These are phyloP conservation scores for Furcula furcula DNA, from an alignment of 2,888 invertebrate species.

Conservation along the genomic window DNA sequence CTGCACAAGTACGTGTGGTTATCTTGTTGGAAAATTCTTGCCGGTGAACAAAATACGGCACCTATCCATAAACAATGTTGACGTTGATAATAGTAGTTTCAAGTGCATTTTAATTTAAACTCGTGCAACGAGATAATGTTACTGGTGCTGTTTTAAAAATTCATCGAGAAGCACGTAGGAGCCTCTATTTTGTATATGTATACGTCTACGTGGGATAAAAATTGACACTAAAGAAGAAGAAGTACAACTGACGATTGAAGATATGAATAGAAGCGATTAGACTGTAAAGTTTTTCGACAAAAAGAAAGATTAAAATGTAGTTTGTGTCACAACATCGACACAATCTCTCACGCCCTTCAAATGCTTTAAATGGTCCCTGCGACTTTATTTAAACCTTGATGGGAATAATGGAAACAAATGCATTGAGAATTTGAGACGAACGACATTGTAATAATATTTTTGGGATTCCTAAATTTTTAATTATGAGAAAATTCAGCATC, in stretches of 20 bases:
- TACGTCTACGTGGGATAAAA: constrained; percentile 8
- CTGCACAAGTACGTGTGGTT: constrained; percentile 12
- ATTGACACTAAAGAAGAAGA: too few species aligned
- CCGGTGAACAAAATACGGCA: background rate
- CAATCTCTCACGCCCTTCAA: constrained; percentile 20
- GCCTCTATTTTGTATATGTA: constrained; percentile 12
- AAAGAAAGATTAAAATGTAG: too few species aligned
- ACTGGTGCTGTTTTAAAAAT: constrained; percentile 3
- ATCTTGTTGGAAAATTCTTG: constrained; percentile 9
- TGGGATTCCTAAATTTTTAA: too few species aligned
- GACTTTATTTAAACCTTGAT: constrained; percentile 25
- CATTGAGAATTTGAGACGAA: constrained; percentile 2
- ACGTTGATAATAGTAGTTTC: constrained; percentile 5
- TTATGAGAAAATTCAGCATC: too few species aligned
- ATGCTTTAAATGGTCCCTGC: constrained; percentile 24
- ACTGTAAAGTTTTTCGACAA: background rate
- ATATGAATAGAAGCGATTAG: background rate
- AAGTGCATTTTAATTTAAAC: constrained; percentile 13
- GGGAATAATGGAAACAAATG: constrained; percentile 10
- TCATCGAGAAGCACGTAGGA: constrained; percentile 18
- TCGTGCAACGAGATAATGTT: constrained; percentile 7
- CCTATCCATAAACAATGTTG: background rate
- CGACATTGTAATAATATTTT: constrained; percentile 13
- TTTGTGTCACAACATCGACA: constrained; percentile 17
- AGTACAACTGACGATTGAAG: background rate